phyloP scores from a whole-genome alignment of 2,888 invertebrate genomes.

The Spilosoma lubricipeda region DNA sequence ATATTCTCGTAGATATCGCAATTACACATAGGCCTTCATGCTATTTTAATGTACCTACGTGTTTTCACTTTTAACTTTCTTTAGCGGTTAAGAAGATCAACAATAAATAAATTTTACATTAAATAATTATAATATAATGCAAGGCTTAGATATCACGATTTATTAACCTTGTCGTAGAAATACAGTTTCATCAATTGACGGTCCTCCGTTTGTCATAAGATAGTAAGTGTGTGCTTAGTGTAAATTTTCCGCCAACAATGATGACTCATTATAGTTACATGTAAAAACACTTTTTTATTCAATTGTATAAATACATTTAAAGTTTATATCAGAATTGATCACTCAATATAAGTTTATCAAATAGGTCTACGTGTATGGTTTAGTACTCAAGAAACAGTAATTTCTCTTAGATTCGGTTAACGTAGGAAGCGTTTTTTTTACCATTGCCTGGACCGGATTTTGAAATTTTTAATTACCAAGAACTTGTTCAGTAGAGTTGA shows the following conservation, averaged over 20 bases:
- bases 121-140: not conserved
- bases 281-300: not conserved
- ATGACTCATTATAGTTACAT: conserved; percentile 33
- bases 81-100: conserved; percentile 25
- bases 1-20: conserved; percentile 15
- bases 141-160: not conserved
- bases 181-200: not conserved
- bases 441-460: not conserved
- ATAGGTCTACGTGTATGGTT: not conserved
- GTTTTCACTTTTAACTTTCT: conserved; percentile 47
- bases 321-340: not conserved
- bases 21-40: conserved; percentile 36
- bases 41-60: conserved; percentile 30
- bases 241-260: conserved; percentile 17
- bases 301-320: not conserved
- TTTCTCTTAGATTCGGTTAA: not conserved
- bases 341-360: not conserved
- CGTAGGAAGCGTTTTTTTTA: conserved; percentile 16
- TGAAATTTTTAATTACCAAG: not conserved
- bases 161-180: not conserved
- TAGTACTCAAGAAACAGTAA: not conserved
- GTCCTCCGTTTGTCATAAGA: conserved; percentile 9
- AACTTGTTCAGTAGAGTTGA: conserved; percentile 26
- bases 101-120: not conserved
- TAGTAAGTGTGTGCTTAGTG: conserved; percentile 4